Conservation (phyloP, 2,888 invertebrate species). For the Chrysina gloriosa region DNA sequence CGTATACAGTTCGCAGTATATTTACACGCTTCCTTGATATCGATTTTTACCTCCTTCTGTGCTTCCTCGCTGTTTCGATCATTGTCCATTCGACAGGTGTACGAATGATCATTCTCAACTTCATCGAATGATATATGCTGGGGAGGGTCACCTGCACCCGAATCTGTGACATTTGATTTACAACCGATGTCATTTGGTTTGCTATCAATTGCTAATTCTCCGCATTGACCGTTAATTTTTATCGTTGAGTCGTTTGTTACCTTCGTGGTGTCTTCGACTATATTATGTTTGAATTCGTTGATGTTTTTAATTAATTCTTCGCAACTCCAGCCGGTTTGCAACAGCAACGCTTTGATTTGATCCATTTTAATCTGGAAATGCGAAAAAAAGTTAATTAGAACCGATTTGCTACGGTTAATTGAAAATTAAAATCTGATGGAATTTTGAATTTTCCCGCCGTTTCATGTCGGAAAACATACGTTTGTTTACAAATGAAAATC, state of each 20-base stretch:
- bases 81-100: conserved; percentile 16
- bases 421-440: background rate
- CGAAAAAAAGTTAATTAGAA: background rate
- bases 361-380: conserved; percentile 45
- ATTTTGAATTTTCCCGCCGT: conserved; percentile 30
- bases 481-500: conserved; percentile 21
- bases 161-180: too few relatives aligned
- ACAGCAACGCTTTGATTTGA: conserved; percentile 54
- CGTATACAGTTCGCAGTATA: background rate
- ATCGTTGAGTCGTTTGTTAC: background rate
- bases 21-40: background rate
- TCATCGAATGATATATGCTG: conserved; percentile 8
- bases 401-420: background rate
- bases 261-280: background rate
- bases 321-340: conserved; percentile 56
- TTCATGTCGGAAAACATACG: background rate
- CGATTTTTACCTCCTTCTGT: background rate
- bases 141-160: background rate
- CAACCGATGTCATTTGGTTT: too few relatives aligned
- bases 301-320: conserved; percentile 55
- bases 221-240: background rate
- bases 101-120: conserved; percentile 30
- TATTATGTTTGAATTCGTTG: conserved; percentile 48
- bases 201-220: background rate
- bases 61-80: too few relatives aligned